Conservation (phyloP, 2,797 vertebrate species). For the Botia almorhae region DNA sequence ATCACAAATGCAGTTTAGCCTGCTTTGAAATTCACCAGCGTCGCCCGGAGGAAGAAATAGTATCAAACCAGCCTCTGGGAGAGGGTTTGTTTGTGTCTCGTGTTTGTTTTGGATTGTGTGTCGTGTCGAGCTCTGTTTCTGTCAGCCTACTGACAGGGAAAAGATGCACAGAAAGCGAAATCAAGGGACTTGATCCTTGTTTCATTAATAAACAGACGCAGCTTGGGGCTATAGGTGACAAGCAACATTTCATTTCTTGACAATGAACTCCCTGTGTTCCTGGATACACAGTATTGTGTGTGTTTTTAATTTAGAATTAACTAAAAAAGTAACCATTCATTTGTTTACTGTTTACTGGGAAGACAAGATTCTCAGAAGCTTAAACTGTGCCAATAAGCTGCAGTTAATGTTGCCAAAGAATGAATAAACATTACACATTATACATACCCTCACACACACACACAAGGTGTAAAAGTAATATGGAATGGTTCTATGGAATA, state of each 20-base stretch:
- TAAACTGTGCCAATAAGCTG: too few species aligned
- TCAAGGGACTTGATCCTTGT: slow-evolving; percentile 22
- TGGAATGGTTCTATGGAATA: too few species aligned
- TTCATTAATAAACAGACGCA: slow-evolving; percentile 35
- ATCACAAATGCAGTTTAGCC: slow-evolving; percentile 28
- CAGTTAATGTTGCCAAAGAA: too few species aligned
- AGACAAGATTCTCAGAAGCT: too few species aligned
- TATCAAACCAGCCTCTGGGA: background rate
- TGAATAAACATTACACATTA: too few species aligned
- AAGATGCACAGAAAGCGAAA: slow-evolving; percentile 12
- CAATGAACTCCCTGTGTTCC: background rate
- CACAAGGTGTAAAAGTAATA: too few species aligned
- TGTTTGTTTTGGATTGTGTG: slow-evolving; percentile 40
- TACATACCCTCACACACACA: too few species aligned
- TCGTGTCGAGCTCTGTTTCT: slow-evolving; percentile 8
- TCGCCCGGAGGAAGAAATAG: background rate
- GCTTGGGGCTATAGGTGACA: slow-evolving; percentile 19
- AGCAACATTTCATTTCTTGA: slow-evolving; percentile 30
- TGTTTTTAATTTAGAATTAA: slow-evolving; percentile 57
- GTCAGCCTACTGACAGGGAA: slow-evolving; percentile 1
- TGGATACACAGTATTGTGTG: slow-evolving; percentile 9
- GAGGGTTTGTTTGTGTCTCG: background rate
- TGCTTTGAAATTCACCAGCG: background rate
- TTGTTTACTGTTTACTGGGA: too few species aligned
- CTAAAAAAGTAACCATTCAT: background rate